phyloP scores from a whole-genome alignment of 2,797 vertebrate species.

The Lateolabrax maculatus region DNA sequence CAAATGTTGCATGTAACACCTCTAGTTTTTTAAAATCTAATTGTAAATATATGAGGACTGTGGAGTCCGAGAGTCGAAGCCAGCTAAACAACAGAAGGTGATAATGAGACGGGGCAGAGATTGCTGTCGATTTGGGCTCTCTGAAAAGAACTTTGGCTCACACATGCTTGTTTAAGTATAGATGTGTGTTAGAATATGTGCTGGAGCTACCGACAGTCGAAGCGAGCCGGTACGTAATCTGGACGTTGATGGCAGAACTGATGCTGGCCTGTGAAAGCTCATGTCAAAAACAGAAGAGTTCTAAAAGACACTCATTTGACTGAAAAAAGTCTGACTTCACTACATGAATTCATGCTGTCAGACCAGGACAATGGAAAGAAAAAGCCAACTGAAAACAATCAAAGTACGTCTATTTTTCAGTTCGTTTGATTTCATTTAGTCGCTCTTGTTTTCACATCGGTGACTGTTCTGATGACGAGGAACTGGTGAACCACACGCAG shows the following conservation, averaged over 20 bases:
- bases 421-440: conserved; percentile 59
- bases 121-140: not conserved
- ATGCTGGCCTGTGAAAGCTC: conserved; percentile 40
- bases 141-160: conserved; percentile 27
- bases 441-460: conserved; percentile 35
- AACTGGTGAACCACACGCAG: conserved; percentile 36
- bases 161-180: conserved; percentile 15
- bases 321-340: conserved; percentile 34
- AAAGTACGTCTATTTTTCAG: conserved; percentile 61
- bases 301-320: conserved; percentile 27
- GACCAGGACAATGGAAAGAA: conserved; percentile 70
- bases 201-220: conserved; percentile 35
- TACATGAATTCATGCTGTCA: conserved; percentile 49
- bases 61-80: conserved; percentile 45
- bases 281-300: conserved; percentile 18
- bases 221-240: conserved; percentile 16
- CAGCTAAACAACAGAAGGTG: conserved; percentile 44
- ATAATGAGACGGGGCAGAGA: conserved; percentile 14
- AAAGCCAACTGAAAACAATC: conserved; percentile 79
- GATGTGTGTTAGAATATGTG: conserved; percentile 14
- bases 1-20: conserved; percentile 87
- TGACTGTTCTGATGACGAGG: conserved; percentile 35
- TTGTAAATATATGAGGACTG: conserved; percentile 70
- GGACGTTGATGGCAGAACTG: conserved; percentile 27
- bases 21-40: conserved; percentile 82